Conservation (phyloP, 2,888 invertebrate genomes). For the Idaea aversata region DNA sequence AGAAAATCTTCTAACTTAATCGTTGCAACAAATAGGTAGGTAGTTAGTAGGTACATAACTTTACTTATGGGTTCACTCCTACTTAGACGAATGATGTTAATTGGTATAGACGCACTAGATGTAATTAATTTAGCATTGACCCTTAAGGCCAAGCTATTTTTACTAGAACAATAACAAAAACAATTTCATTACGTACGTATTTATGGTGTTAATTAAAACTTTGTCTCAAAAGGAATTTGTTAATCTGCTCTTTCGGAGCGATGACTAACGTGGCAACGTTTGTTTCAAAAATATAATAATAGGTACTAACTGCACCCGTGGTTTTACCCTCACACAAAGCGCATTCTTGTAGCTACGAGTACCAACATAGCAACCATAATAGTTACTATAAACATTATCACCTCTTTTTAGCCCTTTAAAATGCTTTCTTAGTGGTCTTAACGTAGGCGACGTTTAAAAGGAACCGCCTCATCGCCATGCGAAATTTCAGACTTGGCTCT, state of each 20-base stretch:
- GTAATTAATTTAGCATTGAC: not conserved
- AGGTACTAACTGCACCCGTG: not conserved
- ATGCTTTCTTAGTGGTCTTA: no score
- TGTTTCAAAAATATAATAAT: conserved; percentile 7
- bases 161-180: not conserved
- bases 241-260: not conserved
- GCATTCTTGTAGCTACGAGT: no score
- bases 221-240: not conserved
- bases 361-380: no score
- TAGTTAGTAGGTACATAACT: not conserved
- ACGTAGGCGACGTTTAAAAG: no score
- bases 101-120: not conserved
- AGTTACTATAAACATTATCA: no score
- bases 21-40: not conserved
- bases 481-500: no score
- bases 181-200: not conserved
- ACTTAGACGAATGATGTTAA: not conserved
- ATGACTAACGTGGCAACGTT: conserved; percentile 11
- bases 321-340: no score
- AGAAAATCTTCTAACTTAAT: not conserved
- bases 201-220: not conserved
- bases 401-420: no score
- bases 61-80: not conserved
- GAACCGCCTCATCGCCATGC: no score
- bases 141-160: not conserved